Percentiles rank a stretch among this genome's conserved stretches.
phyloP scores from a whole-genome alignment of 2,888 invertebrate species.

The Dinocampus coccinellae region DNA sequence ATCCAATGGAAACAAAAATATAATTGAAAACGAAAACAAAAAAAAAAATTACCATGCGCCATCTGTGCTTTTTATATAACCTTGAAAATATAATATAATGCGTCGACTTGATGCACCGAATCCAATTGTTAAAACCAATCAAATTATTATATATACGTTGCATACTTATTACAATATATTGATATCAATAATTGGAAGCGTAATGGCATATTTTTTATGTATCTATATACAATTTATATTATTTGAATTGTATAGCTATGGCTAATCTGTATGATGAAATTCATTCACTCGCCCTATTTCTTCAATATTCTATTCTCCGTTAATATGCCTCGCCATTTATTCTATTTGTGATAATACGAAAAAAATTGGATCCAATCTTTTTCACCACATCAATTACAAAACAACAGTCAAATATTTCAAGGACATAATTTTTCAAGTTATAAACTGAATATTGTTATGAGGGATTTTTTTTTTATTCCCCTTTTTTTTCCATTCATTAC shows the following conservation, averaged over 20 bases:
- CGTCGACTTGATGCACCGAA: background rate
- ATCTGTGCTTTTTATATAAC: background rate
- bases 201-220: slow-evolving; percentile 16
- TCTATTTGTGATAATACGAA: slow-evolving; percentile 53
- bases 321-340: slow-evolving; percentile 20
- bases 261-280: slow-evolving; percentile 23
- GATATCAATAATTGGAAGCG: slow-evolving; percentile 21
- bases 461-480: background rate
- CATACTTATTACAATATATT: slow-evolving; percentile 3
- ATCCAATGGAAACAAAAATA: background rate
- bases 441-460: background rate
- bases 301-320: slow-evolving; percentile 22
- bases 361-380: slow-evolving; percentile 60
- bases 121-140: background rate
- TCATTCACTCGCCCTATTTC: slow-evolving; percentile 6
- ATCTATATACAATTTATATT: background rate
- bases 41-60: background rate
- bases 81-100: background rate
- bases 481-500: background rate
- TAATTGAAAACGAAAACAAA: background rate
- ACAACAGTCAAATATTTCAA: background rate
- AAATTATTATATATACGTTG: background rate
- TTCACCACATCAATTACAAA: slow-evolving; percentile 53
- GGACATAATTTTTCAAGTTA: background rate
- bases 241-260: too few relatives aligned